Evolutionary conservation across 2,797 vertebrate genomes (phyloP).

Genomic region (Pristis pectinata): DNA sequence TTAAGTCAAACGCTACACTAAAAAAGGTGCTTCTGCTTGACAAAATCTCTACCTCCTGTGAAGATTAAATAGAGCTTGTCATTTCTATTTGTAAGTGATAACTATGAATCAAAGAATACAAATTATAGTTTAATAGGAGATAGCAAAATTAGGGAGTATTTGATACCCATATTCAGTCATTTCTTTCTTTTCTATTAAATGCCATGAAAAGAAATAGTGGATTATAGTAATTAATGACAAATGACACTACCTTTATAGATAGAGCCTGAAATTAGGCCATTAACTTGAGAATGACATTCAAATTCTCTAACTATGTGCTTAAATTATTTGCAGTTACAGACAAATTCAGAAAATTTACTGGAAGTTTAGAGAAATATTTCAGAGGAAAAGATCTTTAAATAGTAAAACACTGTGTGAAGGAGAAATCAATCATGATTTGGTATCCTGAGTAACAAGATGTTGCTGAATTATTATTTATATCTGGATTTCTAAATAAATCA

Average conservation of each 20-base stretch:
- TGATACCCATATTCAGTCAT: background rate
- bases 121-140: slow-evolving; percentile 17
- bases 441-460: no score
- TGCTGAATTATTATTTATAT: background rate
- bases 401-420: background rate
- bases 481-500: background rate
- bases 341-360: background rate
- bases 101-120: slow-evolving; percentile 10
- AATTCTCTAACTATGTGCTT: background rate
- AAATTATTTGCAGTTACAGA: background rate
- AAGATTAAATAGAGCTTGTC: slow-evolving; percentile 32
- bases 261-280: background rate
- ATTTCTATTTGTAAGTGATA: slow-evolving; percentile 25
- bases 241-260: slow-evolving; percentile 15
- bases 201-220: slow-evolving; percentile 6
- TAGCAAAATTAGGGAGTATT: slow-evolving; percentile 1
- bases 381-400: background rate
- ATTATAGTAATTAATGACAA: slow-evolving; percentile 34
- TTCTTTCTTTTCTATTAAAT: background rate
- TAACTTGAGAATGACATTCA: slow-evolving; percentile 32
- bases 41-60: background rate
- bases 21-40: slow-evolving; percentile 1
- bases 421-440: background rate
- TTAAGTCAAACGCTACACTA: background rate
- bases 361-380: slow-evolving; percentile 3